phyloP scores from a whole-genome alignment of 2,797 vertebrate genomes.

The Coluber constrictor region DNA sequence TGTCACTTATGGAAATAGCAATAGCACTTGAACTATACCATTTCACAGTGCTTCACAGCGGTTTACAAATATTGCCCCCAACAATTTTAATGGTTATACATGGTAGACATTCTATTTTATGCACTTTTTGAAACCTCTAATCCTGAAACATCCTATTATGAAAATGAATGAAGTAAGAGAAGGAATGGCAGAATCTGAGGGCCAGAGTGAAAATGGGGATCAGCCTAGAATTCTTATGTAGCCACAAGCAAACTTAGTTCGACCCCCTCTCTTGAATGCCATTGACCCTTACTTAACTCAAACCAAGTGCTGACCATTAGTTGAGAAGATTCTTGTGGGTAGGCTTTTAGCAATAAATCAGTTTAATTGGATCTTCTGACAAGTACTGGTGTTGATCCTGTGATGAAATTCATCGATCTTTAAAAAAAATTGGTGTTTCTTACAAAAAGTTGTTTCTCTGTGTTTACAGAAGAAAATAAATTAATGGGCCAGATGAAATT shows the following conservation, averaged over 20 bases:
- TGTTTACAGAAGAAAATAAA: neutral
- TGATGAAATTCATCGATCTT: neutral
- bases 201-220: neutral
- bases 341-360: neutral
- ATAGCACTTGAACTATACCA: neutral
- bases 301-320: neutral
- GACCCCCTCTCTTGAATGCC: neutral
- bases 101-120: neutral
- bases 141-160: neutral
- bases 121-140: neutral
- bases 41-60: neutral
- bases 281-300: neutral
- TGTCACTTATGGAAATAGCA: neutral
- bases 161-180: neutral
- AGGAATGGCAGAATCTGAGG: neutral
- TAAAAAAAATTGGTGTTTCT: neutral
- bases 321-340: neutral
- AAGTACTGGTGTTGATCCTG: neutral
- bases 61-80: neutral
- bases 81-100: neutral
- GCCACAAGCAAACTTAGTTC: neutral
- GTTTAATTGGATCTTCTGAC: neutral
- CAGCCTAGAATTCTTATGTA: neutral
- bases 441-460: neutral
- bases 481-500: neutral